phyloP scores from a whole-genome alignment of 2,797 vertebrate genomes.

The Yasuhikotakia modesta region DNA sequence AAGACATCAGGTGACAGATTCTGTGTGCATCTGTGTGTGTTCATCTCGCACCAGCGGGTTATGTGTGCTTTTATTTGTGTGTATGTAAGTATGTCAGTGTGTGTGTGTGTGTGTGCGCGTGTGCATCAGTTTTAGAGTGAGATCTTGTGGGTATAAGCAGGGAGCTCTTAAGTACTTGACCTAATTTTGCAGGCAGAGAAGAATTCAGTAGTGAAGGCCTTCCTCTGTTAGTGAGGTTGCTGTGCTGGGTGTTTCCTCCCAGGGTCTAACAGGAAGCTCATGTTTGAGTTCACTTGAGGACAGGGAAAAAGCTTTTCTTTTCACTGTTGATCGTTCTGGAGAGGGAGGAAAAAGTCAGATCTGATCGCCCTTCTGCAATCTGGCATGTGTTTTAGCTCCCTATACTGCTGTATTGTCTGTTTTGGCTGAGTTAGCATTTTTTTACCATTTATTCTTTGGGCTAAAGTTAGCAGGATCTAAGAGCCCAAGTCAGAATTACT shows the following conservation, averaged over 20 bases:
- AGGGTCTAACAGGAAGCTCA: conserved; percentile 81
- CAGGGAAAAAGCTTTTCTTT: conserved; percentile 83
- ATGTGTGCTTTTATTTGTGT: no score
- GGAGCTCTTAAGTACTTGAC: conserved; percentile 81
- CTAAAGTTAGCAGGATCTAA: conserved; percentile 63
- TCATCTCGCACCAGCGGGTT: not conserved
- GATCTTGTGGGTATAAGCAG: conserved; percentile 63
- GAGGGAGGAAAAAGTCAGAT: conserved; percentile 68
- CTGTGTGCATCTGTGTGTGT: conserved; percentile 21
- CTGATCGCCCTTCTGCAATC: conserved; percentile 81
- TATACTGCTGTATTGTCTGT: conserved; percentile 82
- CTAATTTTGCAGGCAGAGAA: conserved; percentile 79
- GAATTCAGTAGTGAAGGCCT: conserved; percentile 79
- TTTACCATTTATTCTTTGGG: conserved; percentile 64
- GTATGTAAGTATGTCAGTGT: no score
- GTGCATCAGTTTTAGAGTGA: conserved; percentile 36
- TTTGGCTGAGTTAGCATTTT: conserved; percentile 78
- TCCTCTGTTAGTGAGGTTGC: conserved; percentile 73
- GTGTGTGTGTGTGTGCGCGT: conserved; percentile 64
- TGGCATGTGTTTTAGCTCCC: conserved; percentile 72
- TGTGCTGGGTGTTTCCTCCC: conserved; percentile 73
- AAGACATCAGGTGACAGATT: conserved; percentile 34
- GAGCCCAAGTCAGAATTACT: conserved; percentile 68
- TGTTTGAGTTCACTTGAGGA: conserved; percentile 88
- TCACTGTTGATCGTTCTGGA: conserved; percentile 82